phyloP scores from a whole-genome alignment of 1,140 invertebrate genomes.

The Oreohelix idahoensis region DNA sequence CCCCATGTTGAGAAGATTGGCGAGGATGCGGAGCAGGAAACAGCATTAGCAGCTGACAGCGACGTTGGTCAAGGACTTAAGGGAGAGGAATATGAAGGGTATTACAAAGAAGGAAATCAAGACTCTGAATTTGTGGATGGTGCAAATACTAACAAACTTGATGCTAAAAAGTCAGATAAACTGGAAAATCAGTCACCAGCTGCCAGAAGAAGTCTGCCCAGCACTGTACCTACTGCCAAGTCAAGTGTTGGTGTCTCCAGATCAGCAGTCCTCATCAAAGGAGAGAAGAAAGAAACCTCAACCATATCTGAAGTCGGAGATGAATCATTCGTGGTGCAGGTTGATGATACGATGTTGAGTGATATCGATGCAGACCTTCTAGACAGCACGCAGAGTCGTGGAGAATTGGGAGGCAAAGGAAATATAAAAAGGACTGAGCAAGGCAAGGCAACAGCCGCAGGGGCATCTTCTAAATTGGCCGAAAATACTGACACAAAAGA shows the following conservation, averaged over 20 bases:
- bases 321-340: slow-evolving; percentile 68
- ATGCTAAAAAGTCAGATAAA: background rate
- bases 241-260: slow-evolving; percentile 5
- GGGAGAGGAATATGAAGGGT: slow-evolving; percentile 31
- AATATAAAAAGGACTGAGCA: slow-evolving; percentile 2
- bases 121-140: slow-evolving; percentile 21
- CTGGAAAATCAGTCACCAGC: background rate
- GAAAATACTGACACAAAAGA: slow-evolving; percentile 45
- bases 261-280: slow-evolving; percentile 22
- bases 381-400: slow-evolving; percentile 34
- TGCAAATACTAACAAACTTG: background rate
- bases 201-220: background rate
- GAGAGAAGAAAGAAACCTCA: slow-evolving; percentile 34
- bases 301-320: slow-evolving; percentile 45
- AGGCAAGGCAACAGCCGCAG: slow-evolving; percentile 28
- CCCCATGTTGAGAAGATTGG: slow-evolving; percentile 40
- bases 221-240: background rate
- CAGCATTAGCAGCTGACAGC: slow-evolving; percentile 30
- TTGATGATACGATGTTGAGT: slow-evolving; percentile 69
- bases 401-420: slow-evolving; percentile 24
- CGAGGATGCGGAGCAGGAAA: slow-evolving; percentile 40
- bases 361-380: slow-evolving; percentile 68
- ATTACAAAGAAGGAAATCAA: slow-evolving; percentile 31
- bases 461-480: slow-evolving; percentile 28
- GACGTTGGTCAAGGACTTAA: background rate